A percentile compares a stretch with the other conserved stretches of the same genome.
phyloP scores from a whole-genome alignment of 2,888 invertebrate genomes.

The Aquatica leii region DNA sequence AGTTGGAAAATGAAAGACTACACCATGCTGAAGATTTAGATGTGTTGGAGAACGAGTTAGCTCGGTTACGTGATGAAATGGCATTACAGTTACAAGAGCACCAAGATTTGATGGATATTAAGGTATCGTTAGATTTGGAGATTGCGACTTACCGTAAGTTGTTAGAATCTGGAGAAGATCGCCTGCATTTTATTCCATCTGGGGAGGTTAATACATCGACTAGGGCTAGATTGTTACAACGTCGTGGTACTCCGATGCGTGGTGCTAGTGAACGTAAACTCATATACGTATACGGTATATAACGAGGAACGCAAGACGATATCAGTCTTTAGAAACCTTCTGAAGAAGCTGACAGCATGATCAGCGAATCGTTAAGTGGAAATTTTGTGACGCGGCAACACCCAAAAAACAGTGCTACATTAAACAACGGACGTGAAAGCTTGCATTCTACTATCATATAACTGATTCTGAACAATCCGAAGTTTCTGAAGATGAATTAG shows the following conservation, averaged over 20 bases:
- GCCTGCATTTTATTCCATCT: constrained; percentile 70
- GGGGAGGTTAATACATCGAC: constrained; percentile 42
- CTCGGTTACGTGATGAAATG: constrained; percentile 84
- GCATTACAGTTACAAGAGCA: constrained; percentile 90
- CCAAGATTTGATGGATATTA: constrained; percentile 96
- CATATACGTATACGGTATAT: no score
- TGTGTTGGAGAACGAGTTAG: constrained; percentile 79
- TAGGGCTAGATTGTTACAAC: constrained; percentile 51
- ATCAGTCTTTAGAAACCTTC: no score
- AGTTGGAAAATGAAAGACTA: constrained; percentile 81
- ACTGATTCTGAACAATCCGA: no score
- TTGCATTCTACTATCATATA: no score
- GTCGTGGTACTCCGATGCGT: constrained; percentile 59
- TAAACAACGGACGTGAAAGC: no score
- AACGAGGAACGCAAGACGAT: no score
- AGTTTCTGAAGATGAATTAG: no score
- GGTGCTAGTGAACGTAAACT: constrained; percentile 66
- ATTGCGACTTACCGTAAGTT: constrained; percentile 78
- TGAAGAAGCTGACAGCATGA: no score
- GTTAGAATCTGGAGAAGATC: constrained; percentile 83
- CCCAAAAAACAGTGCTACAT: no score
- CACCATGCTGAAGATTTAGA: constrained; percentile 80
- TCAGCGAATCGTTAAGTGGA: no score
- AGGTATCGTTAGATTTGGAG: constrained; percentile 65
- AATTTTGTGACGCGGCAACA: no score